Percentiles rank a stretch among this genome's conserved stretches.
These are phyloP conservation scores for Nyctibius grandis DNA, from an alignment of 2,797 vertebrate genomes.

Conservation along the genomic window DNA sequence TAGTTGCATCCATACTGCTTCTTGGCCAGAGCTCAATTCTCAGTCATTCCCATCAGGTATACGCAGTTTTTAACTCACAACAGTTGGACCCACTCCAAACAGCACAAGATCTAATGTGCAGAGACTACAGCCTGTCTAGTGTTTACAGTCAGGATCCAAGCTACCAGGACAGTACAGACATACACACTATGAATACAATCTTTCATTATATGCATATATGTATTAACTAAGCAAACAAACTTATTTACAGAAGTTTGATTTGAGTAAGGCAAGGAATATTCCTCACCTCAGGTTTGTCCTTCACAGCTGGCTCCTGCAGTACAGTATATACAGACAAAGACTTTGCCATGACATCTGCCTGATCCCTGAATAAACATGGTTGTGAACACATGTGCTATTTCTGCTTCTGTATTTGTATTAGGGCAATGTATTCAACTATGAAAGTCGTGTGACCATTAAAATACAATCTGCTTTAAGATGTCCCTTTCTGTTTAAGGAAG, in stretches of 20 bases:
- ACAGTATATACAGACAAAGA: slow-evolving; percentile 35
- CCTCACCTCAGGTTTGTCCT: not conserved
- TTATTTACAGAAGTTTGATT: slow-evolving; percentile 24
- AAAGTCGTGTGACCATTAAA: not conserved
- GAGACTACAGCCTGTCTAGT: not conserved
- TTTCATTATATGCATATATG: not conserved
- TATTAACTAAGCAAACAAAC: slow-evolving; percentile 2
- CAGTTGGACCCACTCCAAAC: not conserved
- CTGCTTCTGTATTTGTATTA: slow-evolving; percentile 25
- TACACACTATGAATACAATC: not conserved
- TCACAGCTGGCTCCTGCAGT: slow-evolving; percentile 1
- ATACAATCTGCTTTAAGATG: not conserved
- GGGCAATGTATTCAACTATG: not conserved
- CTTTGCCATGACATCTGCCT: slow-evolving; percentile 40
- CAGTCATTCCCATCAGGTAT: not conserved
- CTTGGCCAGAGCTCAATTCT: not conserved
- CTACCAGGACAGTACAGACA: not conserved
- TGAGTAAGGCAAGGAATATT: not conserved
- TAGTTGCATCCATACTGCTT: not conserved
- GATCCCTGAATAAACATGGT: slow-evolving; percentile 41
- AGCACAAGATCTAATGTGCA: not conserved
- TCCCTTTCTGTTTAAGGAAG: not conserved
- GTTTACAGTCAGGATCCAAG: not conserved
- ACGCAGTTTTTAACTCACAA: not conserved
- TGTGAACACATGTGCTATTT: slow-evolving; percentile 31